Evolutionary conservation across 2,113 vertebrate genomes (phyloP), one percentile per base, ranked within the genome.

Genomic region (Leucopternis melanops): DNA sequence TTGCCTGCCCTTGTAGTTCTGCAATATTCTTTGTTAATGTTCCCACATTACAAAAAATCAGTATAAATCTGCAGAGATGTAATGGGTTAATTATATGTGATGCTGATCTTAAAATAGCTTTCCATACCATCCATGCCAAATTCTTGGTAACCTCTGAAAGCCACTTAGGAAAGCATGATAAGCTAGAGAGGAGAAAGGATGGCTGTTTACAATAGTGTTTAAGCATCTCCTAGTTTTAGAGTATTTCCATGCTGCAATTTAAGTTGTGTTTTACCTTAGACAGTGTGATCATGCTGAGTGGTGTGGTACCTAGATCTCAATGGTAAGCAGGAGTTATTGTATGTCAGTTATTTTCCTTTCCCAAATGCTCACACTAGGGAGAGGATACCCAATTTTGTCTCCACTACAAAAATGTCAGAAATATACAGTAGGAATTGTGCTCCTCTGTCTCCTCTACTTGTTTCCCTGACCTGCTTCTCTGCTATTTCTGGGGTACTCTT

Each of bases 11-110:
- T 88, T 73, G 5, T 3, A 31, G 20, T 13, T 85, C 27, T 90
- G 11, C 4, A 23, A 3, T 67, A 11, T 27, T 12, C 5, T 59
- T 66, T 78, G 8, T 81, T 88, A 59, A 54, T 4, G 9, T n/a
- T 86, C 15, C 11, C 2, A 4, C 2, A 0, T 34, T 50, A 31
- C 1, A 16, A 77, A 81, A 47, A 16, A 0, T 63, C 57, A 27
- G 10, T 14, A 10, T 29, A 52, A 90, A 23, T 54, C 21, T 80
- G 40, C 21, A 27, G 22, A 47, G 8, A 9, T 74, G 10, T 58
- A 67, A 44, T n/a, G 9, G 6, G 6, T 65, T 86, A 74, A 66
- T 54, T 32, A 81, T 73, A 59, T 47, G 27, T 6, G 6, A 38
- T 49, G 31, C 17, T 80, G 47, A 45, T 49, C 18, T 74, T 65